These are phyloP conservation scores for Mobula hypostoma DNA, from an alignment of 2,113 vertebrate species.

Conservation along the genomic window DNA sequence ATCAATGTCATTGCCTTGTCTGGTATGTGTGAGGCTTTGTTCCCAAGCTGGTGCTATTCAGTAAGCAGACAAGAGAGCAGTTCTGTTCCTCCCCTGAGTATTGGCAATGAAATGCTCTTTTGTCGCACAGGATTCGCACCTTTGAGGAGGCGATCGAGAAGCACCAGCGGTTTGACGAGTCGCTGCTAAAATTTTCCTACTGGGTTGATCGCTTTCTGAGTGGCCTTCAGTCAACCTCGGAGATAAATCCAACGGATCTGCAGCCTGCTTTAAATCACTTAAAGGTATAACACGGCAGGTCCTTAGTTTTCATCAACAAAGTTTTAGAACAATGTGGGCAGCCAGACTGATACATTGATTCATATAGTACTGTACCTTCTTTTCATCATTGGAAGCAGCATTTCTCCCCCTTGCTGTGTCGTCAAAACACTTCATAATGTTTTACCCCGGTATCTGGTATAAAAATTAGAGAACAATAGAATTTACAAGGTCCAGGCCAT, in stretches of 20 bases:
- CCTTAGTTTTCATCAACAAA: neutral
- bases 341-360: too few species aligned
- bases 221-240: conserved; percentile 68
- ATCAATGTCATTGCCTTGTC: neutral
- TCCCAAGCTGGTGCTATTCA: neutral
- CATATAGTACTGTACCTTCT: neutral
- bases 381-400: neutral
- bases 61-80: neutral
- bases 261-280: conserved; percentile 58
- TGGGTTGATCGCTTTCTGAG: conserved; percentile 78
- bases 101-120: neutral
- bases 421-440: neutral
- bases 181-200: conserved; percentile 67
- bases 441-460: neutral
- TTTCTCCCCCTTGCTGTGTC: neutral
- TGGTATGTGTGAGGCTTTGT: too few species aligned
- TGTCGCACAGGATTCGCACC: conserved; percentile 58
- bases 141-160: conserved; percentile 65
- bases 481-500: neutral
- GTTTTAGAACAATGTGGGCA: neutral
- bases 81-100: neutral
- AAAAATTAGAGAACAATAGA: neutral
- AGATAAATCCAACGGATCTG: conserved; percentile 67
- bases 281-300: conserved; percentile 60
- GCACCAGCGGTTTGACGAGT: conserved; percentile 71